phyloP scores from a whole-genome alignment of 2,888 invertebrate species.

The Diarsia rubi region DNA sequence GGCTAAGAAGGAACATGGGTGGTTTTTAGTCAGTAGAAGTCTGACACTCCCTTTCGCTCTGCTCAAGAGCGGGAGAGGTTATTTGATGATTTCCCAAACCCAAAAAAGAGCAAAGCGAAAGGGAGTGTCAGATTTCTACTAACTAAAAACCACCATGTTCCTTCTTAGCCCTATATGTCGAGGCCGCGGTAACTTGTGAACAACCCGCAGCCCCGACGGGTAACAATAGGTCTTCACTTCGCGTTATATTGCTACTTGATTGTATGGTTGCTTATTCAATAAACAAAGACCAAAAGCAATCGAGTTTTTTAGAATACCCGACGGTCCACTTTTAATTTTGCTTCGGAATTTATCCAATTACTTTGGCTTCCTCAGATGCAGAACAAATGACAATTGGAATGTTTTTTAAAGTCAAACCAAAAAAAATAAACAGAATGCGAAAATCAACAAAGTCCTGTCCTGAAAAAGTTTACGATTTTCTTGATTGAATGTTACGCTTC shows the following conservation, averaged over 20 bases:
- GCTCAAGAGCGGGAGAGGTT: no score
- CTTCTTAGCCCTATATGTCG: no score
- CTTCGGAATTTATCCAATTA: background rate
- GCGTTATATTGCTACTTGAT: background rate
- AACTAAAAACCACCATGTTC: no score
- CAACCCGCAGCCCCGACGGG: no score
- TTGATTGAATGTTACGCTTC: constrained; percentile 45
- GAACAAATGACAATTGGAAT: background rate
- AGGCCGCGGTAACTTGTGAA: no score
- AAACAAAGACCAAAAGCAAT: background rate
- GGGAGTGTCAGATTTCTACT: no score
- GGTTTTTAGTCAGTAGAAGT: no score
- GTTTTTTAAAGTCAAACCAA: background rate
- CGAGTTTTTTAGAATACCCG: background rate
- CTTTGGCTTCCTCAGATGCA: background rate
- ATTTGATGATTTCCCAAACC: no score
- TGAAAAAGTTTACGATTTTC: constrained; percentile 10
- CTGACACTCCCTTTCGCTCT: no score
- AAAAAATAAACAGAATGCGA: background rate
- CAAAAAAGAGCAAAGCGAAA: no score
- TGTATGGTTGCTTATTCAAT: background rate
- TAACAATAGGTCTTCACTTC: background rate
- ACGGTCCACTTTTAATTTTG: background rate
- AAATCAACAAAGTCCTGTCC: background rate
- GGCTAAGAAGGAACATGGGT: no score